A percentile compares a stretch with the other conserved stretches of the same genome.
These are phyloP conservation scores for Minunthozetes semirufus DNA, from an alignment of 2,888 invertebrate genomes.

Conservation along the genomic window DNA sequence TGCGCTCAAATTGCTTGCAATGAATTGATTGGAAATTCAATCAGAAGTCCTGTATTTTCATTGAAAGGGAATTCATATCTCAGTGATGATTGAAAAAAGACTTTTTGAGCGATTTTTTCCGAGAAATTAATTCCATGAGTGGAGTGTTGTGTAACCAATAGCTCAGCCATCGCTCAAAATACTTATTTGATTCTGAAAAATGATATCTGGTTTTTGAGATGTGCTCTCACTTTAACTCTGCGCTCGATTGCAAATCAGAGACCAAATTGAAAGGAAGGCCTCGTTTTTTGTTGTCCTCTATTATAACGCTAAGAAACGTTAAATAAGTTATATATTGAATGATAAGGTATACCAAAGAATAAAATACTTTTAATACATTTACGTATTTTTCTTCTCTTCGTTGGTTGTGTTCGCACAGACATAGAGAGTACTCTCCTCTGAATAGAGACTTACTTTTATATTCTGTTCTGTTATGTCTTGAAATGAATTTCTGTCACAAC, in stretches of 20 bases:
- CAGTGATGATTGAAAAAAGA: too few relatives aligned
- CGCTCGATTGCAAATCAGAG: background rate
- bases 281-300: background rate
- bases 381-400: background rate
- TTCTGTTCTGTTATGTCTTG: background rate
- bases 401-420: background rate
- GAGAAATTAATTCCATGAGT: background rate
- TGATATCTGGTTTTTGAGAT: background rate
- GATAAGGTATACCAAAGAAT: conserved; percentile 1
- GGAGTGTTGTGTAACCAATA: background rate
- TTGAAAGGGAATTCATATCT: too few relatives aligned
- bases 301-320: background rate
- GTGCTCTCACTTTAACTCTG: background rate
- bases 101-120: background rate
- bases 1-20: too few relatives aligned
- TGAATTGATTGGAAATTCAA: too few relatives aligned
- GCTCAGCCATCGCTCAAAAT: too few relatives aligned
- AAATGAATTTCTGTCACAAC: conserved; percentile 2
- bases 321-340: background rate
- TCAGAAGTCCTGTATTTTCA: too few relatives aligned
- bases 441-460: too few relatives aligned
- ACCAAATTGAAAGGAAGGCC: background rate
- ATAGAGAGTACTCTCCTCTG: too few relatives aligned
- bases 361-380: background rate
- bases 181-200: background rate